Percentiles rank a stretch among this genome's conserved stretches.
Conservation (phyloP, 2,113 vertebrate species). For the Paradoxurus hermaphroditus region DNA sequence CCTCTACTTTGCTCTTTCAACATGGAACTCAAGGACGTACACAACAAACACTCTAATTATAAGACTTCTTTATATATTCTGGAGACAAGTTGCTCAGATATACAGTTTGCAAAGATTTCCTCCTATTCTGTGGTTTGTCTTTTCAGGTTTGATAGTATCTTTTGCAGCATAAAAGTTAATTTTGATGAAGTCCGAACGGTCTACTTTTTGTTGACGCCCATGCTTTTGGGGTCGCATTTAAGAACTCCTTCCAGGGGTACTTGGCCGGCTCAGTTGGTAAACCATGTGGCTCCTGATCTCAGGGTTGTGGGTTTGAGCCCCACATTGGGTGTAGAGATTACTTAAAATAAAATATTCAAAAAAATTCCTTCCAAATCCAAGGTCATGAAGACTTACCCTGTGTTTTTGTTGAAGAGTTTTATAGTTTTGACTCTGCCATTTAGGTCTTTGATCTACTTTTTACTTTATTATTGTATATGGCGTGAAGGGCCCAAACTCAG, state of each 20-base stretch:
- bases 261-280: neutral
- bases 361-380: neutral
- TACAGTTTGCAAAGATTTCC: neutral
- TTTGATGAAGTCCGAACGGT: neutral
- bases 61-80: neutral
- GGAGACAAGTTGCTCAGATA: neutral
- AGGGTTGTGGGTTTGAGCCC: neutral
- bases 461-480: neutral
- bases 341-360: neutral
- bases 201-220: neutral
- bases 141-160: neutral
- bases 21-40: neutral
- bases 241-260: neutral
- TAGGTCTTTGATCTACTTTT: neutral
- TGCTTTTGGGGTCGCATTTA: neutral
- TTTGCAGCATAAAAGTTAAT: neutral
- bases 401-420: neutral
- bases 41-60: neutral
- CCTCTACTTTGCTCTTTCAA: neutral
- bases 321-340: neutral
- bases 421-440: neutral
- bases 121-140: neutral
- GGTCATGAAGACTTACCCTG: neutral
- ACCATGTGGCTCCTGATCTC: neutral
- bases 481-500: neutral